These are phyloP conservation scores for Tortrix viridana DNA, from an alignment of 2,888 invertebrate species.

Conservation along the genomic window DNA sequence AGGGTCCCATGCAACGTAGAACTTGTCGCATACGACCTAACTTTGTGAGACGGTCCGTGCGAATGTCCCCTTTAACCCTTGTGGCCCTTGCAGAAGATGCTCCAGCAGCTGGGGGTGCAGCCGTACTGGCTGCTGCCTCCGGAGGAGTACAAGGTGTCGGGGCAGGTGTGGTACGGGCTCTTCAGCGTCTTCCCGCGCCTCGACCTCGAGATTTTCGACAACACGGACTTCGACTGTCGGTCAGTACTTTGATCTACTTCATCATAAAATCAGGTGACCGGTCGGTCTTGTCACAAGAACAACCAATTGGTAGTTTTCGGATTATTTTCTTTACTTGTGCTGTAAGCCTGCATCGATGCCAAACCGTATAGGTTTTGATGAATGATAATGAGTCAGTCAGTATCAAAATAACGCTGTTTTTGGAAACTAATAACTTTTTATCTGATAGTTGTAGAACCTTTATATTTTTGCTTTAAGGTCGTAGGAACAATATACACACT, in stretches of 20 bases:
- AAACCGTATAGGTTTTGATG: no score
- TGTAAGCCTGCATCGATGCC: no score
- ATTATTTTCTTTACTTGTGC: no score
- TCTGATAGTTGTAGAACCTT: no score
- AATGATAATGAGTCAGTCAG: no score
- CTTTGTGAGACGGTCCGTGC: neutral
- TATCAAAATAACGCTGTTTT: no score
- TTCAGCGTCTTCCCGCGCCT: slow-evolving; percentile 70
- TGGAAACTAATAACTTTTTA: no score
- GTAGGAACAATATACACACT: no score
- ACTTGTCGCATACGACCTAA: no score
- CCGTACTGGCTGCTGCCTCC: slow-evolving; percentile 68
- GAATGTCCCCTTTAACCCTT: neutral
- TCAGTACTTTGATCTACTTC: slow-evolving; percentile 43
- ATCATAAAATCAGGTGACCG: neutral
- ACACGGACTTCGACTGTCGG: slow-evolving; percentile 77
- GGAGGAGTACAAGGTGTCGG: slow-evolving; percentile 58
- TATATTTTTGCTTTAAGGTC: no score
- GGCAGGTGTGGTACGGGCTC: slow-evolving; percentile 63
- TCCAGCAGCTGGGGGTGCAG: slow-evolving; percentile 66
- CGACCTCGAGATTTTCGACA: slow-evolving; percentile 73
- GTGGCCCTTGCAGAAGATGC: slow-evolving; percentile 63
- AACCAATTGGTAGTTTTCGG: no score
- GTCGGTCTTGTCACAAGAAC: neutral
- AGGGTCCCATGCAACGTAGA: no score